A percentile compares a stretch with the other conserved stretches of the same genome.
These are phyloP conservation scores for Stegodyphus mimosarum DNA, from an alignment of 1,140 invertebrate species.

Conservation along the genomic window DNA sequence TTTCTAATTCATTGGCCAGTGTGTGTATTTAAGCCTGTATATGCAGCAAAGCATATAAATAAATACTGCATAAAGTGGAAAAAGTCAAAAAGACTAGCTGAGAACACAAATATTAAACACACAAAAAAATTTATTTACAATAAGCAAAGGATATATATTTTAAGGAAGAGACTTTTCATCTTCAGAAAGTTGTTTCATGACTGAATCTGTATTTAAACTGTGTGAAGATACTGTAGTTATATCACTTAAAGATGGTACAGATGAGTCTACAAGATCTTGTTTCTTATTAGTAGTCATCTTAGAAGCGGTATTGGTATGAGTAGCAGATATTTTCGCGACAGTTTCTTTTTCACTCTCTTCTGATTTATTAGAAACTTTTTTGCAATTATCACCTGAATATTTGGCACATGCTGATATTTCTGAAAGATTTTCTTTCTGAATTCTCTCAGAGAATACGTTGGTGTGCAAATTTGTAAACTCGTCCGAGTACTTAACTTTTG, in stretches of 20 bases:
- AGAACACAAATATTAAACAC: neutral
- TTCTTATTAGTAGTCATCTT: neutral
- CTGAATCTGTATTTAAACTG: constrained; percentile 43
- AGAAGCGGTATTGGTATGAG: neutral
- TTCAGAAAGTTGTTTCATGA: constrained; percentile 34
- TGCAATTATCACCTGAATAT: neutral
- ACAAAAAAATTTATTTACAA: neutral
- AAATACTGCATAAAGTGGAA: no score
- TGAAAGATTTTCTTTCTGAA: neutral
- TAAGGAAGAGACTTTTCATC: neutral
- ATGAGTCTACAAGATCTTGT: neutral
- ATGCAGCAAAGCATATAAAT: no score
- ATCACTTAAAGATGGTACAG: constrained; percentile 50
- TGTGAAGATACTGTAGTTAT: constrained; percentile 48
- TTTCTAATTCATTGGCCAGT: no score
- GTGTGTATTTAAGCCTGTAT: no score
- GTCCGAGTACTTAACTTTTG: neutral
- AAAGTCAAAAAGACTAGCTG: no score
- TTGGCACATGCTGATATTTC: neutral
- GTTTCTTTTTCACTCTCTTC: neutral
- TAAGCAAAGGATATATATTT: no score
- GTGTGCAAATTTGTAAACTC: neutral
- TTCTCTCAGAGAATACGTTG: neutral
- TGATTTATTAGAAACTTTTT: neutral
- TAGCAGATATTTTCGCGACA: neutral